Conservation (phyloP, 2,888 invertebrate genomes). For the Acleris laterana region DNA sequence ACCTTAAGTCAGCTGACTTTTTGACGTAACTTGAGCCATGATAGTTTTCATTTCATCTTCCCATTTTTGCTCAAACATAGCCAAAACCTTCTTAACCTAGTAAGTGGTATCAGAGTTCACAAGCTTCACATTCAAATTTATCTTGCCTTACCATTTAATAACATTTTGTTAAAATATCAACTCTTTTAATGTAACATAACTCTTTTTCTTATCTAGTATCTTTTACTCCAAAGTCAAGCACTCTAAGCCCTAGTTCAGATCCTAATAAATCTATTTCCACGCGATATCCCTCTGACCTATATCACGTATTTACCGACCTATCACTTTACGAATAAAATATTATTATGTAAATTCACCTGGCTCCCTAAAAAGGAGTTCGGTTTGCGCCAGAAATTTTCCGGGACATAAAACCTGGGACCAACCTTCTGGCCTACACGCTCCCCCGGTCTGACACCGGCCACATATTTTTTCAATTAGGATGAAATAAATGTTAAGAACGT, state of each 20-base stretch:
- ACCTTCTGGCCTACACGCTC: slow-evolving; percentile 1
- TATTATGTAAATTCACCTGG: slow-evolving; percentile 23
- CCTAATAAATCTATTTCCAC: slow-evolving; percentile 18
- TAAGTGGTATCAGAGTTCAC: too few relatives aligned
- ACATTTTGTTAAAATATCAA: too few relatives aligned
- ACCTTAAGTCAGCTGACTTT: too few relatives aligned
- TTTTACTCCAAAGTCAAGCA: neutral
- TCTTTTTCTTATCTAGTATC: neutral
- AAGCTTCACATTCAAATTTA: too few relatives aligned
- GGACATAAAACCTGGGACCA: slow-evolving; percentile 24
- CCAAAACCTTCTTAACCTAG: too few relatives aligned
- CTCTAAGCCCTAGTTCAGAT: neutral
- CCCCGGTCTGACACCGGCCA: neutral
- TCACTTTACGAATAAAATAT: slow-evolving; percentile 33
- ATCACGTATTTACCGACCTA: slow-evolving; percentile 20
- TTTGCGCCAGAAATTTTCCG: slow-evolving; percentile 23
- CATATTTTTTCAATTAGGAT: slow-evolving; percentile 21
- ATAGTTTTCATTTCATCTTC: too few relatives aligned
- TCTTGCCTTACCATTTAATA: too few relatives aligned
- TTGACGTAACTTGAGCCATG: too few relatives aligned
- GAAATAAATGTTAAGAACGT: slow-evolving; percentile 13
- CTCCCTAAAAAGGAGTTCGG: slow-evolving; percentile 21
- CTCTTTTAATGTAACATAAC: too few relatives aligned
- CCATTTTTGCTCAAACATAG: too few relatives aligned
- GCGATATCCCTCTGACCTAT: slow-evolving; percentile 15